These are phyloP conservation scores for Gobio gobio DNA, from an alignment of 2,113 vertebrate genomes.

Conservation along the genomic window DNA sequence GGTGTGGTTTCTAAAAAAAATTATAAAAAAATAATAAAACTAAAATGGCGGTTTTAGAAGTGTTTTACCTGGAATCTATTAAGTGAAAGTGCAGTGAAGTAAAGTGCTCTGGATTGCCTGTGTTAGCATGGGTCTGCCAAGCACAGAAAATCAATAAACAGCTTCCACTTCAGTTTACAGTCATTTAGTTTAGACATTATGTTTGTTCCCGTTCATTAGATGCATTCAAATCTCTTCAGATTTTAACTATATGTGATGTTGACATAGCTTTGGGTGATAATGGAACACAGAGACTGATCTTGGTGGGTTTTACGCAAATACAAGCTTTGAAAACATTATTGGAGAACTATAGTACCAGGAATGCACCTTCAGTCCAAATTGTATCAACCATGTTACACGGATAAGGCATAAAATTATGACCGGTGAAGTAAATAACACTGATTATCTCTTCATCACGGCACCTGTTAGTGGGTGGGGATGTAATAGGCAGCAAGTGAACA, in stretches of 20 bases:
- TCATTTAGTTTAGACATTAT: conserved; percentile 24
- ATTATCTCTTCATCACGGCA: too few relatives aligned
- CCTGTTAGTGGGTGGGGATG: too few relatives aligned
- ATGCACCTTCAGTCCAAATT: background rate
- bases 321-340: background rate
- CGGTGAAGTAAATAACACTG: too few relatives aligned
- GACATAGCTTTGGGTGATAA: background rate
- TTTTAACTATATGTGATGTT: conserved; percentile 13
- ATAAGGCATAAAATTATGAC: too few relatives aligned
- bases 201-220: conserved; percentile 31
- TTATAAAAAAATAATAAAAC: background rate
- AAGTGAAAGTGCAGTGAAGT: conserved; percentile 6
- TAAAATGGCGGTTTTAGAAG: background rate
- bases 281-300: background rate
- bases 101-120: conserved; percentile 11
- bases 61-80: conserved; percentile 3
- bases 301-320: background rate
- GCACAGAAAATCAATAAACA: conserved; percentile 41
- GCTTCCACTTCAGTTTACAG: conserved; percentile 36
- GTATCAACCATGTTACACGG: too few relatives aligned
- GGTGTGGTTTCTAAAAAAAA: background rate
- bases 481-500: too few relatives aligned
- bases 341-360: background rate
- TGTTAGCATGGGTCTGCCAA: background rate
- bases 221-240: conserved; percentile 13